Evolutionary conservation across 1,140 invertebrate genomes (phyloP).

Genomic region (Onthophagus taurus): DNA sequence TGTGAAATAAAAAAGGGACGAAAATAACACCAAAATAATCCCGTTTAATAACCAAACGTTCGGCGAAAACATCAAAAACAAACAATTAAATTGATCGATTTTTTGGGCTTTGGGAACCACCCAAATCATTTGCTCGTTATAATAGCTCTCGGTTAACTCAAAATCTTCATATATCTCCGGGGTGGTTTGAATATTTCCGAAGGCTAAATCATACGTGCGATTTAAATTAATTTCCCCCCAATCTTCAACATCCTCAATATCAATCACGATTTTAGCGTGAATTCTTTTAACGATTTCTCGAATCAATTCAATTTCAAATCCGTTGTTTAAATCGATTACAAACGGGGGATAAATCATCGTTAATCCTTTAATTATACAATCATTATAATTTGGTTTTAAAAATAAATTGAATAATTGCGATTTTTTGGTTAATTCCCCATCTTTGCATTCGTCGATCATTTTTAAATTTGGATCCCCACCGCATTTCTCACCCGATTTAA

Average conservation of each 20-base stretch:
- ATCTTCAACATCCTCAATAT: not conserved
- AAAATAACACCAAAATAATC: not conserved
- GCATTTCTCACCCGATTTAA: no score
- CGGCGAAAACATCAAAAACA: slow-evolving; percentile 4
- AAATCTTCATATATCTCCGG: slow-evolving; percentile 7
- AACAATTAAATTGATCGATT: not conserved
- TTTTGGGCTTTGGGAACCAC: slow-evolving; percentile 9
- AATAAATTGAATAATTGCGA: not conserved
- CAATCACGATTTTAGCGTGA: slow-evolving; percentile 3
- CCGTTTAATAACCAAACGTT: slow-evolving; percentile 1
- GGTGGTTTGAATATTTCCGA: slow-evolving; percentile 4
- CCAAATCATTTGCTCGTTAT: slow-evolving; percentile 3
- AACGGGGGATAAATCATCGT: slow-evolving; percentile 11
- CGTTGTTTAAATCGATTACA: slow-evolving; percentile 3
- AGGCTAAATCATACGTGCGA: not conserved
- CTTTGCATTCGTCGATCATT: not conserved
- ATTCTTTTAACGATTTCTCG: not conserved
- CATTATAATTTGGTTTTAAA: not conserved
- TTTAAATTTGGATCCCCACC: not conserved
- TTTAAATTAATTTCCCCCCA: slow-evolving; percentile 9
- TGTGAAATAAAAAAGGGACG: not conserved
- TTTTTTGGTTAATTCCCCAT: not conserved
- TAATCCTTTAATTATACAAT: not conserved
- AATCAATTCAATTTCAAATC: slow-evolving; percentile 8
- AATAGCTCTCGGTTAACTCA: slow-evolving; percentile 8